These are phyloP conservation scores for Aythya baeri DNA, from an alignment of 2,113 vertebrate species.

Conservation along the genomic window DNA sequence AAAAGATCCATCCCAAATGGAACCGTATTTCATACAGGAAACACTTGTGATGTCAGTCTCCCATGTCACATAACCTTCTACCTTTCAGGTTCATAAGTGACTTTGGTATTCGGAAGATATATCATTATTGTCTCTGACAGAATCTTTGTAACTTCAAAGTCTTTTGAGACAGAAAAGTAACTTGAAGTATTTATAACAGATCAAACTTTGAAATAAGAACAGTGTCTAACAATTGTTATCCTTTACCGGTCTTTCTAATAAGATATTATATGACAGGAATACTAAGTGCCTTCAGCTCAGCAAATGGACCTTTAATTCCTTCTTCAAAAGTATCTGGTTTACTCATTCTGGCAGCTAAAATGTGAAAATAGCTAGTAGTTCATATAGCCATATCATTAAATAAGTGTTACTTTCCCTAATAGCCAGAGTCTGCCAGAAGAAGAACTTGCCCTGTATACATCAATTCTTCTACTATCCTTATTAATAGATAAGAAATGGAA, in stretches of 20 bases:
- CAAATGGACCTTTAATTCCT: constrained; percentile 18
- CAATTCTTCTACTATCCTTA: background rate
- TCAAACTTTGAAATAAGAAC: background rate
- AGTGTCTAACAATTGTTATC: background rate
- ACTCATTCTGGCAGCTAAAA: constrained; percentile 47
- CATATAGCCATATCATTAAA: background rate
- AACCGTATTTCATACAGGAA: background rate
- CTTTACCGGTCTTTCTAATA: constrained; percentile 22
- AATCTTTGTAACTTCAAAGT: background rate
- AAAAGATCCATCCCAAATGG: background rate
- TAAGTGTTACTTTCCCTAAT: background rate
- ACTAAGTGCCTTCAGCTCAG: constrained; percentile 34
- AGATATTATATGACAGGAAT: constrained; percentile 39
- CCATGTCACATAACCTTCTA: background rate
- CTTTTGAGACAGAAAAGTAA: background rate
- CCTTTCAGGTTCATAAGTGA: background rate
- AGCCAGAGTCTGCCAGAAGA: background rate
- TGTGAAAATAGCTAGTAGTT: constrained; percentile 5
- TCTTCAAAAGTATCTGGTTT: constrained; percentile 11
- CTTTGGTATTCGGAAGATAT: background rate
- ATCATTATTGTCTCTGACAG: background rate
- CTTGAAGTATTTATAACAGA: constrained; percentile 27
- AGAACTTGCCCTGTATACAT: background rate
- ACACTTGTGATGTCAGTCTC: background rate
- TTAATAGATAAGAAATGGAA: background rate